Percentiles rank a stretch among this genome's conserved stretches.
Evolutionary conservation across 2,797 vertebrate species (phyloP).

Genomic region (Muscicapa comitata): DNA sequence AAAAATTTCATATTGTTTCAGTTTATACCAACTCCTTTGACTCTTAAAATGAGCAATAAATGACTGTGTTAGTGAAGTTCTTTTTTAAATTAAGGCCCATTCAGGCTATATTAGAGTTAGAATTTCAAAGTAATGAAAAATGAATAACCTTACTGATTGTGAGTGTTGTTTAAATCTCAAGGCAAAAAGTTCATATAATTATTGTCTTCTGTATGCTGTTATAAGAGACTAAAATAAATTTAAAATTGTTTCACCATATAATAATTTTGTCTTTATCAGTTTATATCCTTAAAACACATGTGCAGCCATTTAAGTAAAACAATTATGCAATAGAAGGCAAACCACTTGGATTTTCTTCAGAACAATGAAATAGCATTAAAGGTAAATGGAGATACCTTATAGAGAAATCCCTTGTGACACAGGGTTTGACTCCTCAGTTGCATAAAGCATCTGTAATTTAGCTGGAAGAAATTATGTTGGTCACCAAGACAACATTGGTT

Average conservation of each 20-base stretch:
- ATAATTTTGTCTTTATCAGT: neutral
- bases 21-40: neutral
- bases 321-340: neutral
- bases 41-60: neutral
- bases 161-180: neutral
- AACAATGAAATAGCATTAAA: neutral
- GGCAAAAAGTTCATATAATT: neutral
- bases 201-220: neutral
- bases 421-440: neutral
- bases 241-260: neutral
- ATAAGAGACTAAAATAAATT: conserved; percentile 7
- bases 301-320: neutral
- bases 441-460: conserved; percentile 1
- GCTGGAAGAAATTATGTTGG: neutral
- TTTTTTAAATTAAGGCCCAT: neutral
- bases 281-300: neutral
- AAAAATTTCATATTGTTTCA: neutral
- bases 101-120: neutral
- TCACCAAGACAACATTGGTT: conserved; percentile 18
- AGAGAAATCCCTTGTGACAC: neutral
- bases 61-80: neutral
- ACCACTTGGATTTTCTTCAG: neutral
- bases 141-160: neutral
- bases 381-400: neutral
- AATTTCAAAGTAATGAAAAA: neutral